Evolutionary conservation across 2,113 vertebrate genomes (phyloP), one percentile per base, ranked within the genome.

Genomic region (Aspiorhynchus laticeps): DNA sequence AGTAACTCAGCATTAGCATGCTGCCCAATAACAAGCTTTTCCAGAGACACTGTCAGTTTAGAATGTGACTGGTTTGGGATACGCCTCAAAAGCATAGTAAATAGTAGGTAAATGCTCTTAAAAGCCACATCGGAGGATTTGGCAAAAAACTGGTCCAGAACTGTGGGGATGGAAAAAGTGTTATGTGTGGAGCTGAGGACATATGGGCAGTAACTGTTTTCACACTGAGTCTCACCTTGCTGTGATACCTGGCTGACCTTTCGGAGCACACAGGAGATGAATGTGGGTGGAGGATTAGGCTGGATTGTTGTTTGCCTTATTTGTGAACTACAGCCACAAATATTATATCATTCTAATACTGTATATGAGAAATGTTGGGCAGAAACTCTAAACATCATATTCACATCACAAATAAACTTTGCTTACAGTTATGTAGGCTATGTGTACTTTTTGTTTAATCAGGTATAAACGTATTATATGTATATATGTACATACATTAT

Each of bases 161-260:
- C 28, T 38, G 82, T 4, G 65, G 28, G 14, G 28, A 48, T 51
- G 82, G 38, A 67, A 43, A 48, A 48, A 14, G 28, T 84, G 82
- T 38, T 41, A 1, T 56, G 38, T 83, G 80, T 33, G 17, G 17
- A 69, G 38, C 48, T 48, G 28, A 33, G 51, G 69, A 56, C 85
- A 84, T 85, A 81, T 87, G 78, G 86, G 17, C 36, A 5, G 41
- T 85, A 65, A 53, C 67, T 6, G 83, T 71, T 75, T 85, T 78
- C 69, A 73, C 61, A 77, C 82, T 21, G 61, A 83, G 76, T 59
- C 43, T 85, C 88, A 77, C 78, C 86, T 82, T 48, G 38, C 31
- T 46, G 15, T 76, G 86, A 48, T 84, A 87, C 83, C 83, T 83
- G 83, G 67, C 86, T 87, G 88, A 87, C 82, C 77, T 85, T 89